A percentile compares a stretch with the other conserved stretches of the same genome.
phyloP scores from a whole-genome alignment of 2,797 vertebrate genomes.

The Gymnopithys bicolor region DNA sequence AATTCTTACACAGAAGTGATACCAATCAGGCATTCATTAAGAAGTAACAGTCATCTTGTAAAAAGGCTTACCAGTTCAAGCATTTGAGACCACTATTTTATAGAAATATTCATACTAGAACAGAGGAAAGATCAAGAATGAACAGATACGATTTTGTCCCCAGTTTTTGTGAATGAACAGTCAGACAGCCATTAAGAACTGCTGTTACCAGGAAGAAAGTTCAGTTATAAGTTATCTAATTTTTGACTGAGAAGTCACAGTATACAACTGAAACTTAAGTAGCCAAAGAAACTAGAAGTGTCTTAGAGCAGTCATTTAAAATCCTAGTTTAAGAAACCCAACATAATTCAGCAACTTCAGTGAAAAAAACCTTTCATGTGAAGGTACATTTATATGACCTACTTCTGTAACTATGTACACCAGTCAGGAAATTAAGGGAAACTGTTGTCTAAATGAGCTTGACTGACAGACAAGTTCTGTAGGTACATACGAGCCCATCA shows the following conservation, averaged over 20 bases:
- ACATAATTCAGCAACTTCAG: background rate
- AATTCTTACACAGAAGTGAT: background rate
- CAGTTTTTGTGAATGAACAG: background rate
- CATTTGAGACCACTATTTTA: background rate
- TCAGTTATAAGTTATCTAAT: background rate
- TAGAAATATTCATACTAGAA: background rate
- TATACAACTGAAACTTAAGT: background rate
- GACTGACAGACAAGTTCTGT: constrained; percentile 31
- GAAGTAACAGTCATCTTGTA: background rate
- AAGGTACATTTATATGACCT: background rate
- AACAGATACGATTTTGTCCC: background rate
- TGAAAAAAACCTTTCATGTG: background rate
- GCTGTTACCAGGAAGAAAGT: background rate
- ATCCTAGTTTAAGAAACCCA: background rate
- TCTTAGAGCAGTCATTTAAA: background rate
- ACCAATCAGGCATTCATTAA: background rate
- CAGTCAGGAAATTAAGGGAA: constrained; percentile 24
- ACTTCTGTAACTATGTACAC: background rate
- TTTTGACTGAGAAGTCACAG: background rate
- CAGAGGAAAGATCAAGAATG: background rate
- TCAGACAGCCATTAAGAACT: background rate
- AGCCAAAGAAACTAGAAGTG: background rate
- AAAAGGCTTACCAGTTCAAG: background rate
- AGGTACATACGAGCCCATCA: constrained; percentile 1
- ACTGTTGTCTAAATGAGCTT: background rate